Evolutionary conservation across 2,888 invertebrate species (phyloP).

Genomic region (Eulithis prunata): DNA sequence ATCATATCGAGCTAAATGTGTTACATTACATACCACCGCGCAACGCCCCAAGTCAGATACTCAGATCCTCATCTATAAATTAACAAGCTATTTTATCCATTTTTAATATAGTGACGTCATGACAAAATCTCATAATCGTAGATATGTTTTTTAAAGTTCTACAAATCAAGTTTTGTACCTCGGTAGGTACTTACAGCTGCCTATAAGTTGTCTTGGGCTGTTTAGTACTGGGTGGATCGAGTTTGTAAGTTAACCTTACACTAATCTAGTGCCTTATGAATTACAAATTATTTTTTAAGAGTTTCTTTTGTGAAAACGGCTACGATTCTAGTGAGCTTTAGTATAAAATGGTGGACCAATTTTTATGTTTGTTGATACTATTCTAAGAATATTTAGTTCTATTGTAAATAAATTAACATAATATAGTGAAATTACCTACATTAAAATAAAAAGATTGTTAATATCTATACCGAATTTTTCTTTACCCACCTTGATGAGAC

Average conservation of each 20-base stretch:
- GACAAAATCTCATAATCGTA: not conserved
- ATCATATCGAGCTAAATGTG: slow-evolving; percentile 44
- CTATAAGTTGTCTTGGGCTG: not conserved
- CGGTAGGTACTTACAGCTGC: too few species aligned
- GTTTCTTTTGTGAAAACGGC: slow-evolving; percentile 12
- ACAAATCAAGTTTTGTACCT: not conserved
- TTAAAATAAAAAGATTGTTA: slow-evolving; percentile 21
- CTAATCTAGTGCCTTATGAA: slow-evolving; percentile 34
- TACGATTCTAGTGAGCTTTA: slow-evolving; percentile 32
- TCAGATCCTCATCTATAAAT: slow-evolving; percentile 17
- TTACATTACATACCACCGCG: slow-evolving; percentile 50
- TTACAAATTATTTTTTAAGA: slow-evolving; percentile 40
- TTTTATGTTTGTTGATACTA: slow-evolving; percentile 26
- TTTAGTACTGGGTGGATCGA: not conserved
- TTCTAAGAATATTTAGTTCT: slow-evolving; percentile 34
- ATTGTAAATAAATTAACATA: slow-evolving; percentile 34
- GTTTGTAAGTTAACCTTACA: slow-evolving; percentile 1
- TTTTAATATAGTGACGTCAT: not conserved
- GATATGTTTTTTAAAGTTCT: not conserved
- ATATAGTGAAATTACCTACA: slow-evolving; percentile 23
- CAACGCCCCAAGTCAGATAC: slow-evolving; percentile 45
- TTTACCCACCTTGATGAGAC: slow-evolving; percentile 1
- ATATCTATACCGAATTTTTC: slow-evolving; percentile 21
- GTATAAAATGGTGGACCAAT: slow-evolving; percentile 34
- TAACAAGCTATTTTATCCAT: slow-evolving; percentile 4